These are phyloP conservation scores for Limnephilus rhombicus DNA, from an alignment of 2,888 invertebrate genomes.

Conservation along the genomic window DNA sequence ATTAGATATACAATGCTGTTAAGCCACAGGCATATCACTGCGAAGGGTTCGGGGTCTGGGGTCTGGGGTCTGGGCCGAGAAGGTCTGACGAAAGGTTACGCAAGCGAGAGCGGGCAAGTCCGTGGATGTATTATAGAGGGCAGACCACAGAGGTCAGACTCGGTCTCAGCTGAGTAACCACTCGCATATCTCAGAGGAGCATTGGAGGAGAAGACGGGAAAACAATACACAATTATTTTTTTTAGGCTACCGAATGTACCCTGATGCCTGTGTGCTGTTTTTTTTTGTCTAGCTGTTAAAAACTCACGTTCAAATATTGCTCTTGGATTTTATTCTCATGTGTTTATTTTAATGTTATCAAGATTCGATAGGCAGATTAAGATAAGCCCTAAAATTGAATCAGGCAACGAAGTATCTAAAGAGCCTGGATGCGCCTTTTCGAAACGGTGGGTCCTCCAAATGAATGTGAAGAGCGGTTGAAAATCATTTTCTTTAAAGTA, in stretches of 20 bases:
- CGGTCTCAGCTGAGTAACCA: neutral
- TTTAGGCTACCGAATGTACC: neutral
- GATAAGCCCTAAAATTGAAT: too few relatives aligned
- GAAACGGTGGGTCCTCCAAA: neutral
- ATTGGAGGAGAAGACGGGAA: neutral
- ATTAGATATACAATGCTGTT: neutral
- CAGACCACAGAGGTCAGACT: neutral
- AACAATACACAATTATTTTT: neutral
- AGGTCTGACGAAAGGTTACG: constrained; percentile 10
- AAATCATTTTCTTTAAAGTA: neutral
- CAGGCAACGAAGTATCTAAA: neutral
- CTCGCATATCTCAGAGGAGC: neutral
- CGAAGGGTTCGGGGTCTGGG: neutral
- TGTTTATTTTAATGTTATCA: neutral
- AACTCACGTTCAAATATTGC: too few relatives aligned
- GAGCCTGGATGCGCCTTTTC: neutral
- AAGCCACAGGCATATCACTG: neutral
- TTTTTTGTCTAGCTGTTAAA: neutral
- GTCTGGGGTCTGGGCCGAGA: neutral
- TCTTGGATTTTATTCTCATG: neutral
- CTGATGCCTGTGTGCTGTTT: neutral
- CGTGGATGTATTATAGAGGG: neutral
- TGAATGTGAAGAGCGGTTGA: neutral
- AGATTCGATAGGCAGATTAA: neutral
- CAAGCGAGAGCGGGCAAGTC: constrained; percentile 3